Conservation (phyloP, 2,888 invertebrate genomes). For the Ormyrus nitidulus region DNA sequence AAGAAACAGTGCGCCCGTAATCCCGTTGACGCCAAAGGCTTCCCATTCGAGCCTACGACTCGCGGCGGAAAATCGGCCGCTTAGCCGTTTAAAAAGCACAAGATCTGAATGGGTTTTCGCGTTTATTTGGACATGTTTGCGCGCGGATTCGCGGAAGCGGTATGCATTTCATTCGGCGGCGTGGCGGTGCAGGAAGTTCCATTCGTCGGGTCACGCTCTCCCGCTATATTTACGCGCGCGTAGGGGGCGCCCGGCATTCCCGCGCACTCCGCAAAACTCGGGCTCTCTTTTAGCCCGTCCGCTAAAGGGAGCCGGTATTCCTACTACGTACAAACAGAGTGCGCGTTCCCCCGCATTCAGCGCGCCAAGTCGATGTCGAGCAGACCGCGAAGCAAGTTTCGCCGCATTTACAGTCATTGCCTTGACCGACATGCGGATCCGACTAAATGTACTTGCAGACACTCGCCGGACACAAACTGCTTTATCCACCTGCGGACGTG, state of each 20-base stretch:
- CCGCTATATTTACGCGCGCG: background rate
- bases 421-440: slow-evolving; percentile 49
- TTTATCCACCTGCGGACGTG: too few relatives aligned
- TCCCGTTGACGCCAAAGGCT: too few relatives aligned
- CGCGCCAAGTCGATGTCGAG: slow-evolving; percentile 9
- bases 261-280: slow-evolving; percentile 13
- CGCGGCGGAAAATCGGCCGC: too few relatives aligned
- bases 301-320: slow-evolving; percentile 9
- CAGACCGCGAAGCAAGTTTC: slow-evolving; percentile 10
- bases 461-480: background rate
- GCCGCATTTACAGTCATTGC: slow-evolving; percentile 38
- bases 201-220: background rate
- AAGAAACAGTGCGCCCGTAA: too few relatives aligned
- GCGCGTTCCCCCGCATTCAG: slow-evolving; percentile 2
- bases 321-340: background rate
- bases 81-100: too few relatives aligned
- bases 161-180: slow-evolving; percentile 9
- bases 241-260: slow-evolving; percentile 10
- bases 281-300: slow-evolving; percentile 12
- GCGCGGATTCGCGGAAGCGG: slow-evolving; percentile 21
- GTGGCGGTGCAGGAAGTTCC: background rate
- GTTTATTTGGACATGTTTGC: slow-evolving; percentile 37
- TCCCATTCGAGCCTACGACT: too few relatives aligned
- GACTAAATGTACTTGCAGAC: slow-evolving; percentile 46
- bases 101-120: background rate